Conservation (phyloP, 1,140 invertebrate species). For the Radopholus similis region DNA sequence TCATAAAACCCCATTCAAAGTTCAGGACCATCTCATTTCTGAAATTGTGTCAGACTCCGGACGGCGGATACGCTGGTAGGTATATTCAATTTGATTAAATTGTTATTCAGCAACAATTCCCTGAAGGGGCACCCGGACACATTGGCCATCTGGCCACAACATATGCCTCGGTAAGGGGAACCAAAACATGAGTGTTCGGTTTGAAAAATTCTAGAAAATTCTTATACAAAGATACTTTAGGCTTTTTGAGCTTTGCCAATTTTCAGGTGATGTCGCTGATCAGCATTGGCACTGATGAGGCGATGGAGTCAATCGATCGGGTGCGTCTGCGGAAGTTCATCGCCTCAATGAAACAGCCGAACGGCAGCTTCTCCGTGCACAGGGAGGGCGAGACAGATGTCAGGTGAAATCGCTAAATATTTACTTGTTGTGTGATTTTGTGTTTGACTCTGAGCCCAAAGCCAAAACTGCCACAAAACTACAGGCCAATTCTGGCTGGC, state of each 20-base stretch:
- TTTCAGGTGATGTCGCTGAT: constrained; percentile 74
- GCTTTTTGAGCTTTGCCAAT: background rate
- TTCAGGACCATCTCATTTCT: constrained; percentile 45
- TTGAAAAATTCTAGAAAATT: background rate
- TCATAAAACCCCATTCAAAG: background rate
- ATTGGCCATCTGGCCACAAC: constrained; percentile 87
- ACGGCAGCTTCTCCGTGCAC: constrained; percentile 87
- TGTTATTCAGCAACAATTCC: no score
- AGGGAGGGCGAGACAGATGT: constrained; percentile 82
- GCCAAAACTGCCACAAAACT: no score
- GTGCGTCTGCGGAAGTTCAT: constrained; percentile 68
- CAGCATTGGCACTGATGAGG: constrained; percentile 79
- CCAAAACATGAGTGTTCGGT: no score
- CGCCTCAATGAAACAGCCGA: constrained; percentile 69
- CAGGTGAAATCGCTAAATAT: constrained; percentile 6
- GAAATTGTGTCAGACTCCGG: constrained; percentile 29
- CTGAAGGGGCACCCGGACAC: constrained; percentile 77
- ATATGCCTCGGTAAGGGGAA: constrained; percentile 79
- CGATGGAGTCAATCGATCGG: constrained; percentile 80
- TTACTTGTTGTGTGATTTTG: no score
- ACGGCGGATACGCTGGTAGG: constrained; percentile 40
- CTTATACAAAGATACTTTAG: background rate
- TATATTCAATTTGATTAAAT: no score
- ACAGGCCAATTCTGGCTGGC: no score
- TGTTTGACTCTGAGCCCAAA: no score